phyloP scores from a whole-genome alignment of 2,113 vertebrate genomes.

The Eurystomus gularis region DNA sequence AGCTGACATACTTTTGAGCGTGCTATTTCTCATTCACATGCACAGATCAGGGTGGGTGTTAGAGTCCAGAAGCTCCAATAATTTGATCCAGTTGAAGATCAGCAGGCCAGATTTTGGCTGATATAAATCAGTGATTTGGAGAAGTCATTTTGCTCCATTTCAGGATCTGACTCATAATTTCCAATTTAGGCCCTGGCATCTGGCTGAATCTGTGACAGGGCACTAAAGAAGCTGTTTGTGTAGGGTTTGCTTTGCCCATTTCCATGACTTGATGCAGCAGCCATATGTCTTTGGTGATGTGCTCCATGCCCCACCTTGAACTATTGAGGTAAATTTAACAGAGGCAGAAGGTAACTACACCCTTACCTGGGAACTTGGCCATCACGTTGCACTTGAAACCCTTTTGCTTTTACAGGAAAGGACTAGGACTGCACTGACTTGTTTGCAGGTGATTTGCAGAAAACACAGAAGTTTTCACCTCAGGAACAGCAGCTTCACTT shows the following conservation, averaged over 20 bases:
- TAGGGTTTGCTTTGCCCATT: background rate
- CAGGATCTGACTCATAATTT: slow-evolving; percentile 32
- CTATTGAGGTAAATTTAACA: background rate
- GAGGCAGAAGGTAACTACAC: slow-evolving; percentile 21
- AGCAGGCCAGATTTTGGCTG: background rate
- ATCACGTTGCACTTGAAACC: background rate
- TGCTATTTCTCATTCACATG: slow-evolving; percentile 5
- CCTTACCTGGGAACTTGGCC: background rate
- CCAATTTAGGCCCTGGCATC: slow-evolving; percentile 11
- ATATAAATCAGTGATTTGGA: slow-evolving; percentile 47
- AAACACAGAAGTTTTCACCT: background rate
- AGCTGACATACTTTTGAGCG: slow-evolving; percentile 24
- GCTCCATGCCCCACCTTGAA: background rate
- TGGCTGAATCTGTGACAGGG: slow-evolving; percentile 10
- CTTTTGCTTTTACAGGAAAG: background rate
- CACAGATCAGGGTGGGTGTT: background rate
- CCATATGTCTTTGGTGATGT: background rate
- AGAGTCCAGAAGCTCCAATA: slow-evolving; percentile 7
- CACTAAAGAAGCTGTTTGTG: background rate
- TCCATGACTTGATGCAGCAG: background rate
- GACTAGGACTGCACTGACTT: background rate
- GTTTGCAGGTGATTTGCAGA: background rate
- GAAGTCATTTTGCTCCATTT: slow-evolving; percentile 18
- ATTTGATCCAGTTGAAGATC: slow-evolving; percentile 28
- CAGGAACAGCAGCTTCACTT: background rate